Conservation (phyloP, 2,888 invertebrate species). For the Agrochola macilenta region DNA sequence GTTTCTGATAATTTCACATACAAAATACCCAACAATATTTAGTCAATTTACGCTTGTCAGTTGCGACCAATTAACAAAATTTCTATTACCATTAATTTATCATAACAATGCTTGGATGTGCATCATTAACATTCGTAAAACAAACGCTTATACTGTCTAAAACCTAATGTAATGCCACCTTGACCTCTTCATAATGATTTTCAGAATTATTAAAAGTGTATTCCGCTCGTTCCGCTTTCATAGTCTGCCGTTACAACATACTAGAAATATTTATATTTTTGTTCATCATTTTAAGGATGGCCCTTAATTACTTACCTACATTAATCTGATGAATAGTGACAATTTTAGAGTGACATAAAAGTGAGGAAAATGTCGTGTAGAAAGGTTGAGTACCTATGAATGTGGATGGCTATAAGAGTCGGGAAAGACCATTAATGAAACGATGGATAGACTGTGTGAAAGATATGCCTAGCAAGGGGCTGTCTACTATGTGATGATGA, state of each 20-base stretch:
- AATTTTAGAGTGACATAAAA: background rate
- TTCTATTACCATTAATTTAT: background rate
- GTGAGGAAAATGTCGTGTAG: background rate
- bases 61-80: background rate
- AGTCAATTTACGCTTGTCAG: background rate
- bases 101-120: background rate
- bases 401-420: background rate
- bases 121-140: background rate
- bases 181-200: background rate
- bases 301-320: background rate
- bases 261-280: background rate
- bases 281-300: background rate
- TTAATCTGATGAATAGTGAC: background rate
- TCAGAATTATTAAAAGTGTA: slow-evolving; percentile 5
- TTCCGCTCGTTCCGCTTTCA: background rate
- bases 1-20: background rate
- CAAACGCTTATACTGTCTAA: background rate
- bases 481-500: background rate
- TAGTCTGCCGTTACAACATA: background rate
- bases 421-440: background rate
- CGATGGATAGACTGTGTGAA: background rate
- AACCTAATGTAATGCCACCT: background rate
- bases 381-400: background rate
- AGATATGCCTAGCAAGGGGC: background rate
- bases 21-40: background rate